Conservation (phyloP, 2,113 vertebrate species). For the Lasiurus borealis region DNA sequence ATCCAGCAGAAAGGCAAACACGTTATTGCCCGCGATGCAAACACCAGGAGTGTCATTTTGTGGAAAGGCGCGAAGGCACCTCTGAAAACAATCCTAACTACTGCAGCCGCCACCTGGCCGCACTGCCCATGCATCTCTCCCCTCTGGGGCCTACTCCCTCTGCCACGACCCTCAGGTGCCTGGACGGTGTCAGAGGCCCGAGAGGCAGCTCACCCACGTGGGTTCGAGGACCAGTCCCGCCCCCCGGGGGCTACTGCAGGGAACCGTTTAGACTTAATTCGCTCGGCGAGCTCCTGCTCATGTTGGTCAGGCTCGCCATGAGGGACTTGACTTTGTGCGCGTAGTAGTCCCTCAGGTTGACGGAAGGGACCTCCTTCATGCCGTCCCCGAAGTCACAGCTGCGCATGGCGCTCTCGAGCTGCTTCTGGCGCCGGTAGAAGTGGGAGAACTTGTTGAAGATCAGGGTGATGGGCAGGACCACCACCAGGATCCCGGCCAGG, state of each 20-base stretch:
- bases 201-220: conserved; percentile 16
- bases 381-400: conserved; percentile 97
- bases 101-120: conserved; percentile 41
- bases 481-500: conserved; percentile 96
- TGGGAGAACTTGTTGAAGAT: conserved; percentile 99
- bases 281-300: conserved; percentile 96
- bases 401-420: conserved; percentile 96
- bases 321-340: conserved; percentile 98
- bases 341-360: conserved; percentile 98
- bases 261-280: conserved; percentile 96
- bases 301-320: conserved; percentile 98
- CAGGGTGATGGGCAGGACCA: conserved; percentile 98
- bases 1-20: conserved; percentile 71
- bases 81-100: conserved; percentile 67
- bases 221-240: not conserved
- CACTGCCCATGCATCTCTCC: conserved; percentile 62
- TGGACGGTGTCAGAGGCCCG: conserved; percentile 10
- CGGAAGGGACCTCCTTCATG: conserved; percentile 94
- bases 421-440: conserved; percentile 97
- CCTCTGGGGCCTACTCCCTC: conserved; percentile 32
- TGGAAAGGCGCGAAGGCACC: conserved; percentile 82
- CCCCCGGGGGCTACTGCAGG: conserved; percentile 88
- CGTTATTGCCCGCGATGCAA: conserved; percentile 47
- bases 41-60: conserved; percentile 78
- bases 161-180: conserved; percentile 27